phyloP scores from a whole-genome alignment of 2,113 vertebrate species.

The Bos javanicus region DNA sequence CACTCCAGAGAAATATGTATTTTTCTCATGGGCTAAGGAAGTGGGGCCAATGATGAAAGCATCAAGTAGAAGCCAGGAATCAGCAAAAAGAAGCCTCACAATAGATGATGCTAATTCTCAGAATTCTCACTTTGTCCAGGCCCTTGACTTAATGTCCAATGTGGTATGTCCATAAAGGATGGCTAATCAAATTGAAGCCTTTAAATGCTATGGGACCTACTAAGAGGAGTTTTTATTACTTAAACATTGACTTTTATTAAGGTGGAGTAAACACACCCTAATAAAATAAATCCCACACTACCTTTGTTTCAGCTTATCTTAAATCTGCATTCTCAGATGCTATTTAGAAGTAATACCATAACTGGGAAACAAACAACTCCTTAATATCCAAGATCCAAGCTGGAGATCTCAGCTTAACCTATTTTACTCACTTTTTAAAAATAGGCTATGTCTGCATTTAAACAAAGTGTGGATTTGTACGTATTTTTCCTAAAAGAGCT shows the following conservation, averaged over 20 bases:
- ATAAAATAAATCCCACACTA: neutral
- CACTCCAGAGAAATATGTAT: neutral
- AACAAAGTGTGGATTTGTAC: neutral
- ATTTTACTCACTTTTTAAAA: neutral
- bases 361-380: neutral
- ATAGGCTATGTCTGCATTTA: neutral
- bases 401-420: neutral
- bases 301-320: neutral
- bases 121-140: neutral
- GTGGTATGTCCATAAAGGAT: neutral
- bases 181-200: neutral
- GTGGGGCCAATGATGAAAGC: neutral
- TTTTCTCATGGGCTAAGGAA: neutral
- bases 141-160: neutral
- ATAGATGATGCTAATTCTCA: neutral
- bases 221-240: neutral
- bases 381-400: neutral
- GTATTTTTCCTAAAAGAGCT: constrained; percentile 32
- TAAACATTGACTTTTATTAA: neutral
- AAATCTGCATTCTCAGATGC: neutral
- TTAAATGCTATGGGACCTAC: neutral
- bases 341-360: neutral
- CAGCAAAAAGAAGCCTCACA: neutral
- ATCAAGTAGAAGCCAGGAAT: neutral
- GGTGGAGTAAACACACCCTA: neutral